Evolutionary conservation across 2,113 vertebrate species (phyloP).

Genomic region (Agelaius tricolor): DNA sequence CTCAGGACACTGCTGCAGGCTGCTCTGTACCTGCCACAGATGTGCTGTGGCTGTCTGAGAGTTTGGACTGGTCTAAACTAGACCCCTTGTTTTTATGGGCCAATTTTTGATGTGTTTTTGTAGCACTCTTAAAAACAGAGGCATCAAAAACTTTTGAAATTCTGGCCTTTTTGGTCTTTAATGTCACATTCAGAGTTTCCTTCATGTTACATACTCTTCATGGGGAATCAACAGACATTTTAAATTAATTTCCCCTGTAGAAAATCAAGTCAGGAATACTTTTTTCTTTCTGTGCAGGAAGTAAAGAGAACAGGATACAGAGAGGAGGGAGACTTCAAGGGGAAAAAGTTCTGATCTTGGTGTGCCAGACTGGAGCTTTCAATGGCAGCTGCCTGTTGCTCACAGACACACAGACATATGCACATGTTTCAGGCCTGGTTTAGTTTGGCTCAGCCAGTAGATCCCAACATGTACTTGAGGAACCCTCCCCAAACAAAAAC

Average conservation of each 20-base stretch:
- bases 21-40: background rate
- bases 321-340: background rate
- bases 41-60: fast-evolving
- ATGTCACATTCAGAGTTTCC: background rate
- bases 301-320: background rate
- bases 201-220: background rate
- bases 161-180: background rate
- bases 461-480: background rate
- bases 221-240: background rate
- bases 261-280: background rate
- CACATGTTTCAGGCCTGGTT: background rate
- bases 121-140: background rate
- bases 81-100: fast-evolving
- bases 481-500: background rate
- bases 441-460: background rate
- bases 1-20: background rate
- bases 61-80: background rate
- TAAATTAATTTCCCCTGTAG: background rate
- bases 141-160: background rate
- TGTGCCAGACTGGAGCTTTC: background rate
- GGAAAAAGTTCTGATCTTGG: background rate
- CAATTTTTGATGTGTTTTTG: background rate
- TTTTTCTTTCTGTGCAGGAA: background rate
- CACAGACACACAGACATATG: background rate
- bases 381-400: background rate